Evolutionary conservation across 2,113 vertebrate genomes (phyloP).

Genomic region (Bubo bubo): DNA sequence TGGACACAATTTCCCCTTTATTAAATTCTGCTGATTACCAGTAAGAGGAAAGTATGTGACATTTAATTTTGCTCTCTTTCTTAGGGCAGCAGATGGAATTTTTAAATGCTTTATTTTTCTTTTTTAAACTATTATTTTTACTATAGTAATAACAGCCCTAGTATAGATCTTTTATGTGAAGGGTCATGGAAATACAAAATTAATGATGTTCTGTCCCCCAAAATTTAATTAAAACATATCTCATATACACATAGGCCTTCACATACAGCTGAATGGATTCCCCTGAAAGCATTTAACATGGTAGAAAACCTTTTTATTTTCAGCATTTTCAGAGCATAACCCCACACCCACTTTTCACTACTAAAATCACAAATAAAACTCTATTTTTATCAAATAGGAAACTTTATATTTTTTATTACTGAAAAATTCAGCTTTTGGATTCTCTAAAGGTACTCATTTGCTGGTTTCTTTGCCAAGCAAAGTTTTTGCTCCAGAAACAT

Average conservation of each 20-base stretch:
- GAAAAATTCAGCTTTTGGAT: background rate
- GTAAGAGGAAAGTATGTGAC: rapidly evolving
- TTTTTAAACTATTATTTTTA: background rate
- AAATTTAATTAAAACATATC: background rate
- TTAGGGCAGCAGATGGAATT: background rate
- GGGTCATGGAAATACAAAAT: background rate
- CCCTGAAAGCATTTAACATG: background rate
- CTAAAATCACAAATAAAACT: background rate
- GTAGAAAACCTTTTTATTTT: background rate
- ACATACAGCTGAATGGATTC: background rate
- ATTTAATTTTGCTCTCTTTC: background rate
- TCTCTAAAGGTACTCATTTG: background rate
- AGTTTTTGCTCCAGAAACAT: rapidly evolving
- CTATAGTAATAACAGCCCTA: background rate
- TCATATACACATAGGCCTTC: rapidly evolving
- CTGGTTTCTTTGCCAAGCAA: background rate
- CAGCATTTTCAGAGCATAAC: background rate
- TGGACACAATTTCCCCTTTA: background rate
- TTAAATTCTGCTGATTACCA: background rate
- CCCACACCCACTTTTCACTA: background rate
- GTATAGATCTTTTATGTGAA: background rate
- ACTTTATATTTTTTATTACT: background rate
- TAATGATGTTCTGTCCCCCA: rapidly evolving
- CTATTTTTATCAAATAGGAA: background rate
- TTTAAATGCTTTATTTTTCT: background rate